A percentile compares a stretch with the other conserved stretches of the same genome.
Evolutionary conservation across 2,113 vertebrate genomes (phyloP).

Genomic region (Oceanites oceanicus): DNA sequence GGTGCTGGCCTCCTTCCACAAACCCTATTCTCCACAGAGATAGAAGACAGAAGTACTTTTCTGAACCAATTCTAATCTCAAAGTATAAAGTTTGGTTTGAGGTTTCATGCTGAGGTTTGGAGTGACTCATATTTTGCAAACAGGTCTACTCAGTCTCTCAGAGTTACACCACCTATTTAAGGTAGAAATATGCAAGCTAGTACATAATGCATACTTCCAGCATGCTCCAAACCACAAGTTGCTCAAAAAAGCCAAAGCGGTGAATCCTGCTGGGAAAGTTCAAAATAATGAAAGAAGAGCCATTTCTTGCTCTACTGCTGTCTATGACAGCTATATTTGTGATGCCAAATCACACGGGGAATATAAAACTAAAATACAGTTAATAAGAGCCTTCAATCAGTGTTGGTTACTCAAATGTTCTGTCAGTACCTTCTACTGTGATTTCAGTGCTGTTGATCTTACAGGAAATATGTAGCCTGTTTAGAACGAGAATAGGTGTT

Average conservation of each 20-base stretch:
- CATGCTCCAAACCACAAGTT: constrained; percentile 69
- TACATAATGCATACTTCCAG: constrained; percentile 55
- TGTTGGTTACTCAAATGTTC: neutral
- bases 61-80: neutral
- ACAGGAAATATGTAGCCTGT: neutral
- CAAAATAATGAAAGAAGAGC: constrained; percentile 60
- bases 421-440: neutral
- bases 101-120: constrained; percentile 63
- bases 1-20: constrained; percentile 46
- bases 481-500: neutral
- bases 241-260: constrained; percentile 43
- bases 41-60: neutral
- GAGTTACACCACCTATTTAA: constrained; percentile 61
- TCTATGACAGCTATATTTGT: constrained; percentile 42
- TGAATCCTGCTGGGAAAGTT: constrained; percentile 67
- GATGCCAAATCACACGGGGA: neutral
- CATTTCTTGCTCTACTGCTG: constrained; percentile 27
- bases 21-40: constrained; percentile 40
- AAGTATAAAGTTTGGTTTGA: constrained; percentile 35
- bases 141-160: constrained; percentile 38
- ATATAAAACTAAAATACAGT: constrained; percentile 22
- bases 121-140: constrained; percentile 49
- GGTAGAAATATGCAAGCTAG: constrained; percentile 59
- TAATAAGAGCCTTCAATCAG: constrained; percentile 36
- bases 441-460: neutral